Conservation (phyloP, 2,888 invertebrate species). For the Allygus modestus region DNA sequence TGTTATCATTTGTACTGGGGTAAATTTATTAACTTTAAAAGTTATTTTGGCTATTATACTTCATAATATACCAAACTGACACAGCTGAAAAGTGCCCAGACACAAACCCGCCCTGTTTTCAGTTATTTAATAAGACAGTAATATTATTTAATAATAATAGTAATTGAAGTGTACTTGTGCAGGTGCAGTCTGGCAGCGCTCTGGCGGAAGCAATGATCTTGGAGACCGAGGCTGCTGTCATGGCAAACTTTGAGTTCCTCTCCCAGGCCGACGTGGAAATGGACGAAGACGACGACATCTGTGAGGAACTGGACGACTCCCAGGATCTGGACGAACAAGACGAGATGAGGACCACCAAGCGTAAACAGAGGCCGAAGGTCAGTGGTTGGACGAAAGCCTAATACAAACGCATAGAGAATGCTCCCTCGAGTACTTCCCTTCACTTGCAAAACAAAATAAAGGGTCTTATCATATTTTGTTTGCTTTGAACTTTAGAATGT, state of each 20-base stretch:
- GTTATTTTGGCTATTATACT: no score
- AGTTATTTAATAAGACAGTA: no score
- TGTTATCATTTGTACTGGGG: no score
- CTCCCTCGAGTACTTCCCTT: no score
- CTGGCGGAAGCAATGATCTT: constrained; percentile 88
- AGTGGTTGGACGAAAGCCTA: not conserved
- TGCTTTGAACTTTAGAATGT: no score
- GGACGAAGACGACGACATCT: constrained; percentile 82
- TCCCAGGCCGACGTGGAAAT: constrained; percentile 86
- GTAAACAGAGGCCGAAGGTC: constrained; percentile 60
- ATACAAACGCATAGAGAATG: constrained; percentile 37
- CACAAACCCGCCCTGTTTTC: no score
- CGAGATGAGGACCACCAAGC: constrained; percentile 64
- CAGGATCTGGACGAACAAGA: constrained; percentile 72
- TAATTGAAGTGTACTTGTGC: not conserved
- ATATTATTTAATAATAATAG: not conserved
- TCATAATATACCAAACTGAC: no score
- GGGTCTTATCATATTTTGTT: no score
- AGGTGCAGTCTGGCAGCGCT: constrained; percentile 77
- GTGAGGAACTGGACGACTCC: constrained; percentile 78
- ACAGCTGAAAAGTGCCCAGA: no score
- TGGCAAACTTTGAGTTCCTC: constrained; percentile 97
- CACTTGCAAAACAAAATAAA: no score
- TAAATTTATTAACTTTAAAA: no score
- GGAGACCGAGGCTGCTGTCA: constrained; percentile 93